Evolutionary conservation across 2,797 vertebrate genomes (phyloP).

Genomic region (Sebastes paucispinis): DNA sequence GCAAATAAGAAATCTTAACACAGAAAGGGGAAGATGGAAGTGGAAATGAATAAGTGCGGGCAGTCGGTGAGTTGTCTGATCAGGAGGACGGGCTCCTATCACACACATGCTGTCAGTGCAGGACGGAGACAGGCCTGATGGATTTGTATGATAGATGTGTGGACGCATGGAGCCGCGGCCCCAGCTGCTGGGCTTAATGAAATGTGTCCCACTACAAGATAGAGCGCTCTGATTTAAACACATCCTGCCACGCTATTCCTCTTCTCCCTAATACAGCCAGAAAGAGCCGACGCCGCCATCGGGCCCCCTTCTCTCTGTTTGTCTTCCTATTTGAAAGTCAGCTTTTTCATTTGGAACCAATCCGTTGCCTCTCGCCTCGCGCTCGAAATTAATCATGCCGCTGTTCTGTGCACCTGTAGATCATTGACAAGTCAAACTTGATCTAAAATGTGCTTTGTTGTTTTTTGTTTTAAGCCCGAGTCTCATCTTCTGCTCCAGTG

Average conservation of each 20-base stretch:
- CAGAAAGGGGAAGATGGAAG: constrained; percentile 58
- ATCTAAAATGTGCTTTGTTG: constrained; percentile 64
- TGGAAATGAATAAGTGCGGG: constrained; percentile 72
- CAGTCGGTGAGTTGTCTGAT: constrained; percentile 77
- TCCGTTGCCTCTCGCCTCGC: constrained; percentile 48
- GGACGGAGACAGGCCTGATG: constrained; percentile 72
- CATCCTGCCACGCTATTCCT: constrained; percentile 76
- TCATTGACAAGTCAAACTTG: constrained; percentile 62
- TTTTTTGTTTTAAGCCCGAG: constrained; percentile 33
- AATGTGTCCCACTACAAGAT: constrained; percentile 87
- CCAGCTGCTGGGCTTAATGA: constrained; percentile 86
- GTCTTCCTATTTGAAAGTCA: constrained; percentile 74
- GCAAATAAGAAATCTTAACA: constrained; percentile 61
- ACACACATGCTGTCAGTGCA: constrained; percentile 68
- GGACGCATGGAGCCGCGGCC: constrained; percentile 72
- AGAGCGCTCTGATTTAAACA: constrained; percentile 85
- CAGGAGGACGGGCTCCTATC: constrained; percentile 68
- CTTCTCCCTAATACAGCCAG: constrained; percentile 73
- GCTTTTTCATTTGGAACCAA: constrained; percentile 75
- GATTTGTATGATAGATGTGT: constrained; percentile 84
- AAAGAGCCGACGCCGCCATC: constrained; percentile 54
- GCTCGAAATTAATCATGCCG: constrained; percentile 58
- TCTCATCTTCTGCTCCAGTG: constrained; percentile 24
- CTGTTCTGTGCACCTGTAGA: constrained; percentile 68
- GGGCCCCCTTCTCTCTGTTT: constrained; percentile 62